Evolutionary conservation across 2,888 invertebrate species (phyloP).

Genomic region (Polydrusus cervinus): DNA sequence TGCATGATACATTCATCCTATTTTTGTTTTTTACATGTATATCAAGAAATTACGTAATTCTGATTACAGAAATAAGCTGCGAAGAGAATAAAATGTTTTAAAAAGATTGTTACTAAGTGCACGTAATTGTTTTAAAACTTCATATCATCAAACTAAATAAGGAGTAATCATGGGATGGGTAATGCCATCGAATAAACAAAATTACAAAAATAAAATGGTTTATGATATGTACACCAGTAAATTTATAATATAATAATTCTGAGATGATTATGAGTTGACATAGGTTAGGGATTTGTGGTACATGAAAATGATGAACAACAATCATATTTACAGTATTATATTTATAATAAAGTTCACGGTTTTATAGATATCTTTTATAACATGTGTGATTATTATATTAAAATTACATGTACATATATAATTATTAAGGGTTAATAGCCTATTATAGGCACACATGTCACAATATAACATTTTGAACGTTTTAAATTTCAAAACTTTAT

Average conservation of each 20-base stretch:
- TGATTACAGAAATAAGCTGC: not conserved
- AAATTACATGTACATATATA: not conserved
- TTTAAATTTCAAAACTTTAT: not conserved
- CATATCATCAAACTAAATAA: conserved; percentile 43
- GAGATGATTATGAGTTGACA: conserved; percentile 58
- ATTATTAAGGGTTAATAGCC: conserved; percentile 21
- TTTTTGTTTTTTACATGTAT: conserved; percentile 9
- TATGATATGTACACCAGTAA: conserved; percentile 18
- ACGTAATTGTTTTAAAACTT: conserved; percentile 29
- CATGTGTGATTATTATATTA: conserved; percentile 7
- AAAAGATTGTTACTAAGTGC: conserved; percentile 41
- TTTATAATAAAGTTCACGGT: conserved; percentile 61
- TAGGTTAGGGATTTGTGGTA: conserved; percentile 62
- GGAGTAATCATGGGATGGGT: conserved; percentile 11
- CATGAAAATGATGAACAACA: conserved; percentile 59
- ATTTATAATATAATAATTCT: conserved; percentile 39
- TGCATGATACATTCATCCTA: not conserved
- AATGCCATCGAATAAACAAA: conserved; percentile 32
- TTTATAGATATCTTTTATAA: conserved; percentile 44
- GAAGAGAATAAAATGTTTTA: conserved; percentile 14
- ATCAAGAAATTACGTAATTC: not conserved
- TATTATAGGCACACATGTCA: not conserved
- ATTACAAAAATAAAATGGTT: conserved; percentile 38
- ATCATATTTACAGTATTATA: conserved; percentile 55
- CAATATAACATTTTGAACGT: not conserved